These are phyloP conservation scores for Rattus norvegicus DNA, from an alignment of 2,113 vertebrate genomes.

Conservation along the genomic window DNA sequence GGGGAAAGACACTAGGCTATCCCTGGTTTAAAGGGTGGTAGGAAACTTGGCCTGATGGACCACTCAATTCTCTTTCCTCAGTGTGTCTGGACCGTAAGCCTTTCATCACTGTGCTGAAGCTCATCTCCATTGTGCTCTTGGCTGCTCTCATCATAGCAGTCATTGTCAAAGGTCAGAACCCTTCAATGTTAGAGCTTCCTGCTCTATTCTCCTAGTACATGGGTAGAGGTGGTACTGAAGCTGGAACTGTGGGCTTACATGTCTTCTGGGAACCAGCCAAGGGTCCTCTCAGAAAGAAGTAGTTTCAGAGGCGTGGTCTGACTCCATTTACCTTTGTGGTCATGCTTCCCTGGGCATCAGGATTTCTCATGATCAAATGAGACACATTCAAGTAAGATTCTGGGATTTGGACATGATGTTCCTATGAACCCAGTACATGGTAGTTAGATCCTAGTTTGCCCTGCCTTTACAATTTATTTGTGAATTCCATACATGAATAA, in stretches of 20 bases:
- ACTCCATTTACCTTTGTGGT: background rate
- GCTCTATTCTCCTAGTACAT: too few relatives aligned
- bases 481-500: too few relatives aligned
- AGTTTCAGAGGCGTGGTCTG: background rate
- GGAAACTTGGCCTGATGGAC: background rate
- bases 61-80: background rate
- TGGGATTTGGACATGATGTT: background rate
- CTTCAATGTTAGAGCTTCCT: background rate
- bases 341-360: too few relatives aligned
- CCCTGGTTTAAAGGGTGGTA: too few relatives aligned
- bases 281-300: background rate
- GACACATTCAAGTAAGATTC: background rate
- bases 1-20: background rate
- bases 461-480: too few relatives aligned
- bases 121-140: background rate
- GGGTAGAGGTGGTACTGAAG: background rate
- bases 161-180: constrained; percentile 15
- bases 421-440: too few relatives aligned
- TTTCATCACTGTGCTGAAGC: background rate
- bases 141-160: background rate
- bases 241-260: background rate
- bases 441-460: too few relatives aligned
- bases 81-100: background rate
- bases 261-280: background rate
- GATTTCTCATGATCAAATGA: background rate